Evolutionary conservation across 2,797 vertebrate species (phyloP).

Genomic region (Thripadectes ignobilis): DNA sequence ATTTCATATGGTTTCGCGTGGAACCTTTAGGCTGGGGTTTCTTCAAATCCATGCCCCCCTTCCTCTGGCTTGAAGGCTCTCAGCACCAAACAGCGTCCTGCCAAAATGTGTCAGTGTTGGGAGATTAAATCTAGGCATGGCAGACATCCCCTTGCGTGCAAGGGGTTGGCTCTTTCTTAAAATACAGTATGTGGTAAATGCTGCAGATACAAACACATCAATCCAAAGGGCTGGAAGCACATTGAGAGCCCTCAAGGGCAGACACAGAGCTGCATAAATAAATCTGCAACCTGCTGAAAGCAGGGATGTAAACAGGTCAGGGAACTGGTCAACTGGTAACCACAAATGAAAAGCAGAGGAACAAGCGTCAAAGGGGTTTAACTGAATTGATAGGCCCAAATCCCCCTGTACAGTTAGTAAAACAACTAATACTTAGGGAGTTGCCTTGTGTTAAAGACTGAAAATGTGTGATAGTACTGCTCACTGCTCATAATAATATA

Average conservation of each 20-base stretch:
- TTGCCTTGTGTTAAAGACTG: background rate
- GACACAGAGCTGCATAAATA: background rate
- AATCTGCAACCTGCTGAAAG: background rate
- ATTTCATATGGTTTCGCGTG: background rate
- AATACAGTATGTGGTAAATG: background rate
- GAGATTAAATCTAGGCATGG: background rate
- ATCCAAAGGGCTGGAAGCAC: background rate
- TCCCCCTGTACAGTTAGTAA: background rate
- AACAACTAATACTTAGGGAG: background rate
- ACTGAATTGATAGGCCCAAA: background rate
- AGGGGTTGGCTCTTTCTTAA: background rate
- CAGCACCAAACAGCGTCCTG: background rate
- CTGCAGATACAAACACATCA: background rate
- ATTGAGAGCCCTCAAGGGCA: background rate
- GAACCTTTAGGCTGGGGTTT: background rate
- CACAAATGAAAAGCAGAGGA: background rate
- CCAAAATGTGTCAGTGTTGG: background rate
- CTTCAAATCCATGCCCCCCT: background rate
- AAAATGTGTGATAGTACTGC: background rate
- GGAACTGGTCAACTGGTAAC: background rate
- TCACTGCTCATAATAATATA: background rate
- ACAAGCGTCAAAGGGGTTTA: background rate
- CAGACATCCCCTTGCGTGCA: fast-evolving
- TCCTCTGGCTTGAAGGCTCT: background rate
- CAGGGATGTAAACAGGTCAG: background rate